phyloP scores from a whole-genome alignment of 2,888 invertebrate species.

The Subacronicta megacephala region DNA sequence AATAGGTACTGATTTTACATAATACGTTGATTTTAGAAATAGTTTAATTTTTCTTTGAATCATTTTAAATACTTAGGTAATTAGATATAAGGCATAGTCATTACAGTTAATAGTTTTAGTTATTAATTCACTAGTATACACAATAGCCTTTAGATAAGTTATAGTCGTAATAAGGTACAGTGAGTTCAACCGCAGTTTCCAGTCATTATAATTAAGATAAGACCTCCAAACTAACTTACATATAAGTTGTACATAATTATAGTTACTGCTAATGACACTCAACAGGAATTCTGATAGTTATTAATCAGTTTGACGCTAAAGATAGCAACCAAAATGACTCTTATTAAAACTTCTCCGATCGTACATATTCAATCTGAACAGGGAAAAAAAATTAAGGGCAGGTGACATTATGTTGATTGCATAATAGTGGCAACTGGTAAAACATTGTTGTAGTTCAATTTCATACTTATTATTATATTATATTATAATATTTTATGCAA shows the following conservation, averaged over 20 bases:
- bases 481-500: slow-evolving; percentile 74
- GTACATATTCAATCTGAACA: slow-evolving; percentile 3
- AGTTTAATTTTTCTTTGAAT: slow-evolving; percentile 25
- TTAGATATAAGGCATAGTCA: slow-evolving; percentile 49
- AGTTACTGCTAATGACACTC: slow-evolving; percentile 27
- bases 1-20: not conserved
- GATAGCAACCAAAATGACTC: slow-evolving; percentile 18
- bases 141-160: slow-evolving; percentile 40
- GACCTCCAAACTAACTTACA: slow-evolving; percentile 48
- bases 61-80: slow-evolving; percentile 21
- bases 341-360: slow-evolving; percentile 9
- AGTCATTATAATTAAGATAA: slow-evolving; percentile 45
- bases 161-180: slow-evolving; percentile 26
- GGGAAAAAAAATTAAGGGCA: slow-evolving; percentile 66
- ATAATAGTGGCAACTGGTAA: slow-evolving; percentile 59
- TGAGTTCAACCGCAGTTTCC: slow-evolving; percentile 44
- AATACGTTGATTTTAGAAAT: slow-evolving; percentile 42
- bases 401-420: slow-evolving; percentile 76
- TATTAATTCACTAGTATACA: slow-evolving; percentile 46
- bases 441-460: slow-evolving; percentile 32
- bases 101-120: slow-evolving; percentile 50
- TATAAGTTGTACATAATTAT: slow-evolving; percentile 41
- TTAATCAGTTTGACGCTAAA: slow-evolving; percentile 35
- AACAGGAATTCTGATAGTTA: slow-evolving; percentile 26
- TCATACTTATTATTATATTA: slow-evolving; percentile 38